Evolutionary conservation across 35 echinoderm and acorn worm genomes (phyloP).

Genomic region (Apostichopus parvimensis): DNA sequence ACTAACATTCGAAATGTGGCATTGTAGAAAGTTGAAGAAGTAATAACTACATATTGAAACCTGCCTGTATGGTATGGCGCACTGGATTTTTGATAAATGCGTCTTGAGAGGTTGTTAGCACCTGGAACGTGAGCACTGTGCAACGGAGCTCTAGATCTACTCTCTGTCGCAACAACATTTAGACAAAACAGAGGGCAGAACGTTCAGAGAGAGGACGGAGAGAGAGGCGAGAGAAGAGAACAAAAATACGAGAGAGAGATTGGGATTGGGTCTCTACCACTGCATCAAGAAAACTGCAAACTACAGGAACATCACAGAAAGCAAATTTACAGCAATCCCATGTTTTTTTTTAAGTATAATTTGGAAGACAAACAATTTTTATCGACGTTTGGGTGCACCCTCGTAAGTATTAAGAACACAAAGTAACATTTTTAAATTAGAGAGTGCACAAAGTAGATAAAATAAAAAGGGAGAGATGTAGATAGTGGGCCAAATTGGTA

Average conservation of each 20-base stretch:
- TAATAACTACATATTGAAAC: neutral
- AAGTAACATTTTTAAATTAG: no score
- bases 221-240: neutral
- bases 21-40: neutral
- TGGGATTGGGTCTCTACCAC: neutral
- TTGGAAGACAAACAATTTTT: no score
- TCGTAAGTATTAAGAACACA: no score
- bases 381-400: no score
- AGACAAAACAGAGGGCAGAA: constrained; percentile 13
- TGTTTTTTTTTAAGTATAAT: no score
- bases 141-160: constrained; percentile 24
- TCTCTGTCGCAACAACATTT: neutral
- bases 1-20: no score
- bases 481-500: no score
- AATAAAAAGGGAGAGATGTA: no score
- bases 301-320: no score
- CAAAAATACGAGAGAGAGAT: neutral
- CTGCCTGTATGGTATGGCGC: constrained; percentile 29
- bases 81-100: neutral
- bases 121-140: neutral
- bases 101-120: constrained; percentile 21
- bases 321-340: no score
- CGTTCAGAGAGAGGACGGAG: neutral
- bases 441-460: no score
- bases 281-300: neutral